These are phyloP conservation scores for Buceros bicornis DNA, from an alignment of 2,797 vertebrate species.

Conservation along the genomic window DNA sequence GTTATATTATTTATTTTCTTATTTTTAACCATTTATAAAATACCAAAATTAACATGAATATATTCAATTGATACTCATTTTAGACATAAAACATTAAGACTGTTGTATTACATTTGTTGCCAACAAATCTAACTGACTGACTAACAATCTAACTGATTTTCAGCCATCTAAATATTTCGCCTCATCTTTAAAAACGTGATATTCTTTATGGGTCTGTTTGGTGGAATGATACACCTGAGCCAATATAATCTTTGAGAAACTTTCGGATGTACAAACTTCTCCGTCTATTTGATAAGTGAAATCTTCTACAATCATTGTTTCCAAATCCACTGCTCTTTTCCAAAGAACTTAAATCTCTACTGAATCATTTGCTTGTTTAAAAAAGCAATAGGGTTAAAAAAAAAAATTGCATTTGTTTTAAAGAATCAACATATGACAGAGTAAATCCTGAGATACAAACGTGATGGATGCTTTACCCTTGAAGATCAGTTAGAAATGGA, in stretches of 20 bases:
- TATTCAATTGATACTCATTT: background rate
- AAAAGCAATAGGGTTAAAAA: background rate
- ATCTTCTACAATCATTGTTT: background rate
- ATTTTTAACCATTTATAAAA: background rate
- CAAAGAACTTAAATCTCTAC: background rate
- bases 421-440: background rate
- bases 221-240: background rate
- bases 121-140: background rate
- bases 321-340: background rate
- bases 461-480: background rate
- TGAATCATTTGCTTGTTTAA: background rate
- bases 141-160: background rate
- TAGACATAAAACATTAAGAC: background rate
- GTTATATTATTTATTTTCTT: too few relatives aligned
- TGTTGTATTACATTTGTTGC: background rate
- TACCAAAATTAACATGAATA: background rate
- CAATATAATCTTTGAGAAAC: background rate
- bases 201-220: background rate
- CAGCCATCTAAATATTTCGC: background rate
- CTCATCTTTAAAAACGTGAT: background rate
- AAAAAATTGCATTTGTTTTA: background rate
- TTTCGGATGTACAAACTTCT: background rate
- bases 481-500: background rate
- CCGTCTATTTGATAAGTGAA: background rate
- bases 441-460: background rate